These are phyloP conservation scores for Anas platyrhynchos DNA, from an alignment of 2,113 vertebrate species.

Conservation along the genomic window DNA sequence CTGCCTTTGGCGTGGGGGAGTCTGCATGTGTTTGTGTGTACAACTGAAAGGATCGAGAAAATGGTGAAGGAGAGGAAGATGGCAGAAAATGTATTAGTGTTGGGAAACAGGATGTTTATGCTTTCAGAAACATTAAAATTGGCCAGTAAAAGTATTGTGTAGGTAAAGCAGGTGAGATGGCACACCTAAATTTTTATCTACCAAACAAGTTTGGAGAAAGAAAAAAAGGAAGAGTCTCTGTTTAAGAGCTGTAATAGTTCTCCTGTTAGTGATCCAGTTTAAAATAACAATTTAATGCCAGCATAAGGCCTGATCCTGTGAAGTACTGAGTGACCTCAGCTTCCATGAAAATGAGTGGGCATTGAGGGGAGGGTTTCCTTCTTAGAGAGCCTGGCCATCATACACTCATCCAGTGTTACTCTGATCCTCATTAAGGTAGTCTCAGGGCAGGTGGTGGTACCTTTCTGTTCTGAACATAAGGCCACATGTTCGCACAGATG, in stretches of 20 bases:
- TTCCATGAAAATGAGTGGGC: background rate
- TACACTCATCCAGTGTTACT: background rate
- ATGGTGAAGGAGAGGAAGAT: background rate
- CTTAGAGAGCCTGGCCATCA: background rate
- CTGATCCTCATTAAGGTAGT: background rate
- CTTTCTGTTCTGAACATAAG: background rate
- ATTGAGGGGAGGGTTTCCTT: background rate
- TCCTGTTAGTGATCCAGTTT: background rate
- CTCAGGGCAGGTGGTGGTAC: background rate
- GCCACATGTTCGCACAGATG: background rate
- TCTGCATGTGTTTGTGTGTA: background rate
- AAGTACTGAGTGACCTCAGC: background rate
- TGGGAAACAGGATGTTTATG: background rate
- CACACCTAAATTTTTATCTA: background rate
- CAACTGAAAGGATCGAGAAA: background rate
- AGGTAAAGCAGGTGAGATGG: background rate
- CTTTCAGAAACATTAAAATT: constrained; percentile 4
- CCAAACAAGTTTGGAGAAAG: background rate
- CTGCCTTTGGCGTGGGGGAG: constrained; percentile 53
- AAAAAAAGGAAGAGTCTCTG: background rate
- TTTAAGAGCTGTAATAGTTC: background rate
- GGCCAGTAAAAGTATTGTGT: background rate
- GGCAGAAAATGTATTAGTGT: background rate
- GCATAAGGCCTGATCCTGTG: background rate
- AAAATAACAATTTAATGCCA: background rate